Base-by-base conservation (phyloP, 37 sponge, comb jelly and placozoan species). In the Chondrilla cf. caribensis region DNA sequence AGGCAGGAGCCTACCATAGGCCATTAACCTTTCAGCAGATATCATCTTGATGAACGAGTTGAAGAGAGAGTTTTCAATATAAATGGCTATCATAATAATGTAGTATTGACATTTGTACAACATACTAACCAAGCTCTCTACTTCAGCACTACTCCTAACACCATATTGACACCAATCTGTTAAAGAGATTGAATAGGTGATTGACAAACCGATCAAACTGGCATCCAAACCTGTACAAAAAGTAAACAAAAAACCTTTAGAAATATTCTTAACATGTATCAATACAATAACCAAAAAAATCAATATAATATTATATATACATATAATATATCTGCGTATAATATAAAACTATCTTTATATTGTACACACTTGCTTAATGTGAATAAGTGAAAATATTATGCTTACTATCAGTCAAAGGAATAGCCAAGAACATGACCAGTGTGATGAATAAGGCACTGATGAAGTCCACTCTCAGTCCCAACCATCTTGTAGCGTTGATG, bases 21-120 rank as follows among this genome's bases (percentile, higher is more conserved):
- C 72, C 57, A 89, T 89, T 3, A 93, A 58, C 22, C 93, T 47
- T 77, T 93, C 93, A 21, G 87, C 84, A 59, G 93, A 89, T 3
- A 89, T 76, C 93, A 93, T 89, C 93, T 93, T n/a, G n/a, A n/a
- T n/a, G n/a, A n/a, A n/a, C n/a, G n/a, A n/a, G 57, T 6, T 26
- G 33, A 67, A 18, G 29, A 26, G 4, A 67, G 68, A 6, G 29
- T 5, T 7, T 28, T 22, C 64, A 60, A 17, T 17, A 54, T 11
- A 17, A 54, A 54, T n/a, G n/a, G n/a, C n/a, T n/a, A n/a, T n/a
- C n/a, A n/a, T n/a, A n/a, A n/a, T n/a, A n/a, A n/a, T n/a, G n/a
- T n/a, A n/a, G 51, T 47, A 11, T 47, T 6, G 6, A 47, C 51
- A 47, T 47, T 47, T 47, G 51, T 47, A 47, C 51, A 14, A 11